Evolutionary conservation across 2,888 invertebrate genomes (phyloP).

Genomic region (Sphaeridia pumilis): DNA sequence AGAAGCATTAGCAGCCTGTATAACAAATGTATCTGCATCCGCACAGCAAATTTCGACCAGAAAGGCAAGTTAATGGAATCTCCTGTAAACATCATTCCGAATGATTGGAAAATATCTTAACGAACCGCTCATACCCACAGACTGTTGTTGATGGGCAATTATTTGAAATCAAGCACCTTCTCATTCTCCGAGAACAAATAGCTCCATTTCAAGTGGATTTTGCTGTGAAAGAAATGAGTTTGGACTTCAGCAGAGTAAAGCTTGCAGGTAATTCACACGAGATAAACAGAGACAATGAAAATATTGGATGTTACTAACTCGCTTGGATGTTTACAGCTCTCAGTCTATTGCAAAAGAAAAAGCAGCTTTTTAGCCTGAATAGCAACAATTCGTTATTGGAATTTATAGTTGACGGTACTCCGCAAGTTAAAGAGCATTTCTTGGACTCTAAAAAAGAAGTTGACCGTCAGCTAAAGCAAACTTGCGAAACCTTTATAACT

Average conservation of each 20-base stretch:
- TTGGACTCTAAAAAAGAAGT: slow-evolving; percentile 93
- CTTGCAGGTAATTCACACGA: no score
- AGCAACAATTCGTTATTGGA: slow-evolving; percentile 86
- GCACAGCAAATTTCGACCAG: slow-evolving; percentile 62
- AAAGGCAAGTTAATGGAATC: slow-evolving; percentile 51
- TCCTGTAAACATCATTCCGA: no score
- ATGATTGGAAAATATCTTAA: no score
- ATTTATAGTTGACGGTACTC: slow-evolving; percentile 83
- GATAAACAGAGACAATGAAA: no score
- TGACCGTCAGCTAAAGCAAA: slow-evolving; percentile 76
- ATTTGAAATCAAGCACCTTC: slow-evolving; percentile 94
- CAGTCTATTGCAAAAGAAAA: slow-evolving; percentile 52
- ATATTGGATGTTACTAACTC: no score
- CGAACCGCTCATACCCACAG: no score
- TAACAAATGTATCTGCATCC: slow-evolving; percentile 75
- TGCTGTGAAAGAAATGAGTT: slow-evolving; percentile 76
- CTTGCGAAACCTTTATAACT: slow-evolving; percentile 78
- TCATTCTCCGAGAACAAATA: slow-evolving; percentile 94
- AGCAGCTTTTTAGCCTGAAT: slow-evolving; percentile 72
- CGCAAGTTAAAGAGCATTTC: slow-evolving; percentile 80
- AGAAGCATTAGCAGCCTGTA: slow-evolving; percentile 85
- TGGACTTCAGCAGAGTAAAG: slow-evolving; percentile 89
- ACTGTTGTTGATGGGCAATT: slow-evolving; percentile 81
- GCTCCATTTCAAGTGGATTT: slow-evolving; percentile 96
- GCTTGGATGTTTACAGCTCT: no score